A percentile compares a stretch with the other conserved stretches of the same genome.
phyloP scores from a whole-genome alignment of 2,888 invertebrate species.

The Biston betularia region DNA sequence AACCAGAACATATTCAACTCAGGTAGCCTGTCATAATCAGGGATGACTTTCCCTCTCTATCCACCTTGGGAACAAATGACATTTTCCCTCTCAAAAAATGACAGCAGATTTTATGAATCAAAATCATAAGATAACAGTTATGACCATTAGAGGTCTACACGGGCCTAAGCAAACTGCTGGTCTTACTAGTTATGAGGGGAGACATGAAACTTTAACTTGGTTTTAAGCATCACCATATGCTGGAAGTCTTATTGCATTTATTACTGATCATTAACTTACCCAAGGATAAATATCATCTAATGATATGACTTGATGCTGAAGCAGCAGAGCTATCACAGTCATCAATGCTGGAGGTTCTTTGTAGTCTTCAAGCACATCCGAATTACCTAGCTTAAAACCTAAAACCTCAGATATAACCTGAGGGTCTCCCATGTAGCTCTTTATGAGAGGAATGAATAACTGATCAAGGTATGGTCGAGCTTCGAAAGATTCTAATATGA shows the following conservation, averaged over 20 bases:
- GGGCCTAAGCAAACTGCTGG: no score
- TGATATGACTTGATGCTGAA: conserved; percentile 94
- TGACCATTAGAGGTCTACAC: no score
- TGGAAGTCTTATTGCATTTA: not conserved
- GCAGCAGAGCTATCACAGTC: conserved; percentile 94
- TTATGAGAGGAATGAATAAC: conserved; percentile 93
- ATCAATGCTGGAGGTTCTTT: conserved; percentile 94
- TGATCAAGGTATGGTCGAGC: conserved; percentile 91
- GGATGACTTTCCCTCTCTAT: no score
- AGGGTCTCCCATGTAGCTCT: conserved; percentile 94
- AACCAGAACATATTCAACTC: no score
- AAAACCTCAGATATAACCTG: conserved; percentile 96
- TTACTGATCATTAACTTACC: conserved; percentile 83
- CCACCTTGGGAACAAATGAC: no score
- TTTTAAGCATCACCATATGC: not conserved
- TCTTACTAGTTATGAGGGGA: no score
- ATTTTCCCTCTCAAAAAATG: no score
- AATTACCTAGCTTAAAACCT: conserved; percentile 95
- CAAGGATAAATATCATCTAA: conserved; percentile 96
- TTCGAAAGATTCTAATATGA: conserved; percentile 98
- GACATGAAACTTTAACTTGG: no score
- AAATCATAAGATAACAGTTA: no score
- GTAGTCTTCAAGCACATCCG: conserved; percentile 84
- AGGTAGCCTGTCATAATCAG: no score
- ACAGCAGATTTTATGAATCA: no score